Evolutionary conservation across 2,113 vertebrate species (phyloP), one percentile per base, ranked within the genome.

Genomic region (Todiramphus chloris): DNA sequence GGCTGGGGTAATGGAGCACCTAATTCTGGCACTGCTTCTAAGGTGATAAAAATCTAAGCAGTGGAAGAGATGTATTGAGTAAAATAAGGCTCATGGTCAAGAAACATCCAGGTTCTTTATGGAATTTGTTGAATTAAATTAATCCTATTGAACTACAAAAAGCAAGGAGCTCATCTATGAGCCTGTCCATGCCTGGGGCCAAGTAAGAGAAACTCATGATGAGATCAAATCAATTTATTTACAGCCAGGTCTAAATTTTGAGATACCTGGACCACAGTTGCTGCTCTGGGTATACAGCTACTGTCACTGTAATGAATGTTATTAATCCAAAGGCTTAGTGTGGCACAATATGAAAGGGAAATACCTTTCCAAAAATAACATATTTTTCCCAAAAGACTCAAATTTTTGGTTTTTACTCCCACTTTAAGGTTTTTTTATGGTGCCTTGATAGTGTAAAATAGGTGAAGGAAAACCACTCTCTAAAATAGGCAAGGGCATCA

Each of bases 1-100:
- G 3, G n/a, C 70, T 59, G 50, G 48, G 37, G 50, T 77, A 85
- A 93, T 35, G 50, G 91, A 91, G 89, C 0, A 0, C 41, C 69
- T 91, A 76, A 92, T 92, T 85, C 73, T 87, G 76, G 27, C 64
- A 66, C 43, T 75, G 55, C 43, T 87, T 89, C 74, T 35, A 73
- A 89, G 69, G 62, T 79, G 83, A 95, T 87, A 93, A 89, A 96
- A 92, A 93, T 56, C 69, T 82, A 84, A 90, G 69, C n/a, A 91
- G 60, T 51, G 37, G 77, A 93, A 82, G 60, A 79, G n/a, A 80
- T 51, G 5, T 55, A 85, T 31, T 33, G 55, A 85, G 70, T 76
- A 80, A 96, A 96, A 84, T 59, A 96, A 94, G 89, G 28, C 25
- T 89, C 41, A 41, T 19, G 13, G 74, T 74, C 66, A 92, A 79